phyloP scores from a whole-genome alignment of 1,140 invertebrate species.

The Manduca sexta region DNA sequence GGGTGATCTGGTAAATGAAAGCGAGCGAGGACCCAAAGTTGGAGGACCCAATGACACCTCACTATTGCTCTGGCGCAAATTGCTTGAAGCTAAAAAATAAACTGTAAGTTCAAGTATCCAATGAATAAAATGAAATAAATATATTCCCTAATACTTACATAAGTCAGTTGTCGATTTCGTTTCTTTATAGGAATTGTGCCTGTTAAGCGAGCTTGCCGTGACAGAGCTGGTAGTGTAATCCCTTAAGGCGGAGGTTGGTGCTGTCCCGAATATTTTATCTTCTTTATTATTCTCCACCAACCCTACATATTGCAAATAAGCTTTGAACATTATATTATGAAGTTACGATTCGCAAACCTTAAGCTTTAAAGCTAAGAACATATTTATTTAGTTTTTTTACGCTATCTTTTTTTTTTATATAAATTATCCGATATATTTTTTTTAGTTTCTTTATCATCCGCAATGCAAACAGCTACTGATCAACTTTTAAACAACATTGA shows the following conservation, averaged over 20 bases:
- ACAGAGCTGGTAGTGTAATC: slow-evolving; percentile 44
- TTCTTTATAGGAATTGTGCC: slow-evolving; percentile 66
- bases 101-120: too few relatives aligned
- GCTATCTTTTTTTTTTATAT: too few relatives aligned
- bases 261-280: slow-evolving; percentile 35
- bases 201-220: slow-evolving; percentile 45
- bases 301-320: slow-evolving; percentile 20
- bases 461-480: too few relatives aligned
- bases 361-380: too few relatives aligned
- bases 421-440: too few relatives aligned
- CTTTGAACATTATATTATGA: too few relatives aligned
- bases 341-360: neutral
- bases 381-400: too few relatives aligned
- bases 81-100: slow-evolving; percentile 40
- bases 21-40: slow-evolving; percentile 57
- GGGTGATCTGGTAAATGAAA: slow-evolving; percentile 62
- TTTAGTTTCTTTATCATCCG: too few relatives aligned
- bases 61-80: slow-evolving; percentile 61
- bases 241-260: slow-evolving; percentile 25
- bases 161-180: slow-evolving; percentile 53
- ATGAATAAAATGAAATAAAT: too few relatives aligned
- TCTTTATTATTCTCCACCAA: slow-evolving; percentile 50
- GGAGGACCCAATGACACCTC: slow-evolving; percentile 61
- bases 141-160: slow-evolving; percentile 35
- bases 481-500: too few relatives aligned